These are phyloP conservation scores for Microcebus tavaratra DNA, from an alignment of 2,113 vertebrate species.

Conservation along the genomic window DNA sequence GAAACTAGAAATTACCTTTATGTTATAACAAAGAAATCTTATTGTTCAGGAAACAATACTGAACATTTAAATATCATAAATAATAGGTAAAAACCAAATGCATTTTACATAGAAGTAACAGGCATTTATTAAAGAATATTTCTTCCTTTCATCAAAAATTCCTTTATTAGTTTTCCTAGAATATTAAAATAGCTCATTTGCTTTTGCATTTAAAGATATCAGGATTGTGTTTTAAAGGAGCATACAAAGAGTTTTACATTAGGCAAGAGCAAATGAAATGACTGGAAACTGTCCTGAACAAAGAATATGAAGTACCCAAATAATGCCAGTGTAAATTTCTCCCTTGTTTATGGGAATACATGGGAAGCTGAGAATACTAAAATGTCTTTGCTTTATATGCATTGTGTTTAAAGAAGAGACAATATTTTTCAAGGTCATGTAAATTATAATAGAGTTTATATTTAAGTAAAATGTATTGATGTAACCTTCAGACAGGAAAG, in stretches of 20 bases:
- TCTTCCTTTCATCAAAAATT: background rate
- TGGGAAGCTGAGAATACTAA: background rate
- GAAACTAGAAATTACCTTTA: constrained; percentile 19
- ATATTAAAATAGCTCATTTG: background rate
- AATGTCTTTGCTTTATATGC: background rate
- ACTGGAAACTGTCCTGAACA: background rate
- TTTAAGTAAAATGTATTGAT: background rate
- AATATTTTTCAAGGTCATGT: background rate
- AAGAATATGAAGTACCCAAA: background rate
- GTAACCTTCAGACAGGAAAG: background rate
- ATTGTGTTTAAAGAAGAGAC: background rate
- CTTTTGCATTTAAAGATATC: background rate
- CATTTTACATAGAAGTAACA: background rate
- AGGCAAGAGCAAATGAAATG: background rate
- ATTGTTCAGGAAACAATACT: background rate
- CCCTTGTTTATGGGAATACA: background rate
- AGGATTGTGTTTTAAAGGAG: constrained; percentile 23
- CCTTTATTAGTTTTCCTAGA: constrained; percentile 15
- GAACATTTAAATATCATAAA: background rate
- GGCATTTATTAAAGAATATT: constrained; percentile 6
- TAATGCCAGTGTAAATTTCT: background rate
- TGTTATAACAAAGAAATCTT: background rate
- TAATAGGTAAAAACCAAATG: constrained; percentile 32
- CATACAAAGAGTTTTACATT: background rate
- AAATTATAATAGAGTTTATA: background rate